phyloP scores from a whole-genome alignment of 2,113 vertebrate genomes.

The Sphyrna mokarran region DNA sequence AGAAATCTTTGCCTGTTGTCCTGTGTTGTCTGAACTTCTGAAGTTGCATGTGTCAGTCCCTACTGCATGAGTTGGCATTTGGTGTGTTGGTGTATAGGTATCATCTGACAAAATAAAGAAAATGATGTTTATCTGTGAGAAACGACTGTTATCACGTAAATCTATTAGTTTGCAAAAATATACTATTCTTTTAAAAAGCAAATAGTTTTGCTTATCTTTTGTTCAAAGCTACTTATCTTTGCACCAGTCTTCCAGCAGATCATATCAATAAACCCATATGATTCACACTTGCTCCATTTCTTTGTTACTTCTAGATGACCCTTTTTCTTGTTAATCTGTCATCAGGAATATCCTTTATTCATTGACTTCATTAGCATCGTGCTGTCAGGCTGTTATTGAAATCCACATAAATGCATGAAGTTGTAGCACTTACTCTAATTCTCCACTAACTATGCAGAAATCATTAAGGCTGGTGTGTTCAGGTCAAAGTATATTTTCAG shows the following conservation, averaged over 20 bases:
- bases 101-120: slow-evolving; percentile 41
- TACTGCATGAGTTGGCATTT: slow-evolving; percentile 43
- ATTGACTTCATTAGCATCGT: neutral
- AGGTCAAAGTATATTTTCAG: no score
- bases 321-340: neutral
- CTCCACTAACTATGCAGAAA: no score
- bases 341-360: neutral
- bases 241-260: neutral
- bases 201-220: neutral
- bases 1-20: slow-evolving; percentile 44
- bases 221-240: neutral
- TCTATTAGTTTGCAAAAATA: neutral
- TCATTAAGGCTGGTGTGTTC: no score
- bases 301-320: no score
- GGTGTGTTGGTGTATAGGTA: slow-evolving; percentile 39
- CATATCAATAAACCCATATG: neutral
- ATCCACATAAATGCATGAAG: neutral
- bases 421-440: no score
- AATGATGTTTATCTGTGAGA: neutral
- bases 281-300: neutral
- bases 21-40: slow-evolving; percentile 37
- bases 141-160: neutral
- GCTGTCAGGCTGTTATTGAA: neutral
- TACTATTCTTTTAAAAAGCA: neutral
- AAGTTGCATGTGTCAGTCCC: slow-evolving; percentile 31